A percentile compares a stretch with the other conserved stretches of the same genome.
Evolutionary conservation across 2,113 vertebrate species (phyloP).

Genomic region (Rattus rattus): DNA sequence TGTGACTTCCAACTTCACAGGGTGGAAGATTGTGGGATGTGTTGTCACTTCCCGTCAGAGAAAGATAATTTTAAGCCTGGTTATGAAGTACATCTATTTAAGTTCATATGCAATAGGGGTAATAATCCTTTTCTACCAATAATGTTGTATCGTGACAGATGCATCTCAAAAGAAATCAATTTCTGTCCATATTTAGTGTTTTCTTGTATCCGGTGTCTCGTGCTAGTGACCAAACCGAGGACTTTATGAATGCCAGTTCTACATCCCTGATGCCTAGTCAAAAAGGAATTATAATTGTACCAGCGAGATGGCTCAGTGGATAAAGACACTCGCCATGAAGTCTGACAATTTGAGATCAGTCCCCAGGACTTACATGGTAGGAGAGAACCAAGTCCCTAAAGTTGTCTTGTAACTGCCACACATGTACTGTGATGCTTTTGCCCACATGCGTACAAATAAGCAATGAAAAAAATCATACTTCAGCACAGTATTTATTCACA

Average conservation of each 20-base stretch:
- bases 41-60: background rate
- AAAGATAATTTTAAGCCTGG: conserved; percentile 55
- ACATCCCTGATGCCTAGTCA: background rate
- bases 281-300: background rate
- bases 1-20: conserved; percentile 39
- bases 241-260: background rate
- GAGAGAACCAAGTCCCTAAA: background rate
- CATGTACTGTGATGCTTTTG: background rate
- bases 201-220: background rate
- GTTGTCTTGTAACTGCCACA: too few relatives aligned
- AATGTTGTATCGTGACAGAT: background rate
- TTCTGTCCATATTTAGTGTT: conserved; percentile 42
- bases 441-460: background rate
- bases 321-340: background rate
- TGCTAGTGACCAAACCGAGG: background rate
- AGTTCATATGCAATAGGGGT: background rate
- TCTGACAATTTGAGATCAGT: background rate
- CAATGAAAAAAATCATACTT: background rate
- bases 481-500: background rate
- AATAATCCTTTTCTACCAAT: conserved; percentile 48
- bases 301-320: background rate
- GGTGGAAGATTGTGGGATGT: background rate
- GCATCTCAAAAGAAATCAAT: conserved; percentile 57
- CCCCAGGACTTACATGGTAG: background rate
- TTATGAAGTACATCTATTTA: conserved; percentile 35